These are phyloP conservation scores for Sciurus niger DNA, from an alignment of 2,113 vertebrate genomes.

Conservation along the genomic window DNA sequence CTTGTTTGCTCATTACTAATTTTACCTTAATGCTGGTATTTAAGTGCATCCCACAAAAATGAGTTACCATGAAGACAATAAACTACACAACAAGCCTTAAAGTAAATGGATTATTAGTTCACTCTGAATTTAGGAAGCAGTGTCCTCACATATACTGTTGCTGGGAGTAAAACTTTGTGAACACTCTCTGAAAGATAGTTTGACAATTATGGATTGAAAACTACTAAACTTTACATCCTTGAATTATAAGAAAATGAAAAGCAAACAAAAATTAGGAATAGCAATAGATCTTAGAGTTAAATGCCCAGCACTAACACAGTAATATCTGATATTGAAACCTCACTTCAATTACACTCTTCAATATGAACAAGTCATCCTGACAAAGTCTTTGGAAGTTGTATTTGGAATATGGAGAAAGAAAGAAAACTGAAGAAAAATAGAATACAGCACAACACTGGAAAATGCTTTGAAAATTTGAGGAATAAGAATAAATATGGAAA, in stretches of 20 bases:
- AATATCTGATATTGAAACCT: not conserved
- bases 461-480: not conserved
- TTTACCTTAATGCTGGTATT: not conserved
- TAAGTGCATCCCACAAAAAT: slow-evolving; percentile 65
- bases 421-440: not conserved
- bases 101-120: not conserved
- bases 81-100: not conserved
- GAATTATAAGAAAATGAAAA: not conserved
- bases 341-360: not conserved
- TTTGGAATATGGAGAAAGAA: not conserved
- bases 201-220: not conserved
- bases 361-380: not conserved
- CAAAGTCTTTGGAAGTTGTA: not conserved
- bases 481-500: not conserved
- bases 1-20: slow-evolving; percentile 75
- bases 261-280: not conserved
- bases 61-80: not conserved
- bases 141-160: not conserved
- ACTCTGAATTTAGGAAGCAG: not conserved
- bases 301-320: not conserved
- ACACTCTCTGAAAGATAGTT: not conserved
- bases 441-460: not conserved
- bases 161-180: not conserved
- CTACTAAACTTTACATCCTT: not conserved
- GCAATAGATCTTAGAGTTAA: not conserved